phyloP scores from a whole-genome alignment of 1,140 invertebrate species.

The Zeugodacus cucurbitae region DNA sequence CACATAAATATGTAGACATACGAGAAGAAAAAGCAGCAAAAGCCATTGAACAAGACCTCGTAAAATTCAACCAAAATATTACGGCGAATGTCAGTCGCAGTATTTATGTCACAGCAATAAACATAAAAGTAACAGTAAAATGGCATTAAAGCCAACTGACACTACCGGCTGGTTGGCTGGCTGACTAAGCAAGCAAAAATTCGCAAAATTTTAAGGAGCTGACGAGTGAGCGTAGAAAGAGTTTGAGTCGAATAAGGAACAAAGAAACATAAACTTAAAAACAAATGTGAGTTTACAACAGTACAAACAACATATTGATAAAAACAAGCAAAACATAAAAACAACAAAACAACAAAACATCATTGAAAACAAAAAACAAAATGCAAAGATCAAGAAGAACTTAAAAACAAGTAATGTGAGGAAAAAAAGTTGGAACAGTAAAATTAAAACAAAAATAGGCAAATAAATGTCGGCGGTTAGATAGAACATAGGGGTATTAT shows the following conservation, averaged over 20 bases:
- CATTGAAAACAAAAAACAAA: background rate
- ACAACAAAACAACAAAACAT: background rate
- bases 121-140: conserved; percentile 34
- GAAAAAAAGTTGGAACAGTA: background rate
- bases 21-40: background rate
- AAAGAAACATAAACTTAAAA: background rate
- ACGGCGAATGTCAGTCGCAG: conserved; percentile 4
- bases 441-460: background rate
- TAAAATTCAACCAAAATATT: conserved; percentile 15
- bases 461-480: background rate
- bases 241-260: background rate
- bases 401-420: background rate
- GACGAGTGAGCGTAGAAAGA: background rate
- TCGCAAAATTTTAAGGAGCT: background rate
- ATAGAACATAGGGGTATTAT: background rate
- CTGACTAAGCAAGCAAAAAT: background rate
- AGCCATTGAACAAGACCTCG: background rate
- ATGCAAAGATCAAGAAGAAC: background rate
- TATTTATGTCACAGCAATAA: conserved; percentile 6
- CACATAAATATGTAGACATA: background rate
- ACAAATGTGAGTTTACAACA: background rate
- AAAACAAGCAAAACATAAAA: background rate
- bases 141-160: background rate
- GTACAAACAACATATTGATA: background rate
- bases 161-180: background rate